Evolutionary conservation across 2,888 invertebrate species (phyloP).

Genomic region (Melinaea marsaeus): DNA sequence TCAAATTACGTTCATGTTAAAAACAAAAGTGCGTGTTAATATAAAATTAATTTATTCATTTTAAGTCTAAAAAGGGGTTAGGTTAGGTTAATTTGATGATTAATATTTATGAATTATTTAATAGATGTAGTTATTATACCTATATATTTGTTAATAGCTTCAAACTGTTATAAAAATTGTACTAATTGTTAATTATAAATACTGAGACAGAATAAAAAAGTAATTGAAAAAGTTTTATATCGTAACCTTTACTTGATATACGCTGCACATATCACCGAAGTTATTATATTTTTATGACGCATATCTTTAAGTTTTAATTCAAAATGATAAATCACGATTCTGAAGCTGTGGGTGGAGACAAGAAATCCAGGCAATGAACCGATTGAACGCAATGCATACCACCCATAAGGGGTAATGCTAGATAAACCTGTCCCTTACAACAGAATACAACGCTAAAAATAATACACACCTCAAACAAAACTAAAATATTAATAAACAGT

Average conservation of each 20-base stretch:
- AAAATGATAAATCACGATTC: constrained; percentile 51
- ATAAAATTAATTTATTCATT: too few relatives aligned
- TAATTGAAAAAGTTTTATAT: neutral
- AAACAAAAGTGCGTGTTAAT: too few relatives aligned
- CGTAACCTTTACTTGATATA: neutral
- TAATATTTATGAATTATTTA: too few relatives aligned
- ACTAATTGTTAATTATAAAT: too few relatives aligned
- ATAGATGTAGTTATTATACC: too few relatives aligned
- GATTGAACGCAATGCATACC: constrained; percentile 40
- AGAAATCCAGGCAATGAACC: constrained; percentile 45
- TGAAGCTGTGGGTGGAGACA: constrained; percentile 35
- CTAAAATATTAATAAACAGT: neutral
- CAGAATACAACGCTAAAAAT: neutral
- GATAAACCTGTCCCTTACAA: constrained; percentile 55
- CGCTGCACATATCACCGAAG: too few relatives aligned
- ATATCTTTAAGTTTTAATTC: constrained; percentile 3
- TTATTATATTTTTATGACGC: constrained; percentile 12
- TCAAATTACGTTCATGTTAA: too few relatives aligned
- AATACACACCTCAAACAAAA: neutral
- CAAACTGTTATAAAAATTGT: too few relatives aligned
- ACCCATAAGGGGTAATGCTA: constrained; percentile 60
- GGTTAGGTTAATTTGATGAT: too few relatives aligned
- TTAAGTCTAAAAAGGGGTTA: too few relatives aligned
- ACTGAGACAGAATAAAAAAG: too few relatives aligned
- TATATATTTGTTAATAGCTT: too few relatives aligned